These are phyloP conservation scores for Apodemus speciosus DNA, from an alignment of 2,113 vertebrate species.

Conservation along the genomic window DNA sequence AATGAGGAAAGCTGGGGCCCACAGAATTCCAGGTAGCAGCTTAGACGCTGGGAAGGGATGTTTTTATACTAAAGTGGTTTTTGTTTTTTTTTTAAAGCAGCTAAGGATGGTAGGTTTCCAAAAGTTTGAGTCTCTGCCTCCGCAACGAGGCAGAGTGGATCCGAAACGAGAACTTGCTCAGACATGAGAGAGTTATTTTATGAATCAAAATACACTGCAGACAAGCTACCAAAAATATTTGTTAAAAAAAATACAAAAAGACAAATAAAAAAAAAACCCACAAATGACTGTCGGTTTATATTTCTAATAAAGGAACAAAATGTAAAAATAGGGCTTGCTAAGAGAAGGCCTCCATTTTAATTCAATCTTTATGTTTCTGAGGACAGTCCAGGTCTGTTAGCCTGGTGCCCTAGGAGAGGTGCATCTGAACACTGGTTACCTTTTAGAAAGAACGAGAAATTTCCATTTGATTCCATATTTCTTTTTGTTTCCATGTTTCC, in stretches of 20 bases:
- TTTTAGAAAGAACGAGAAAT: neutral
- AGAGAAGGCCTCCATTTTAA: constrained; percentile 14
- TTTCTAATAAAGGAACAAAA: constrained; percentile 81
- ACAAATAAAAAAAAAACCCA: constrained; percentile 71
- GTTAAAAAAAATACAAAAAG: constrained; percentile 76
- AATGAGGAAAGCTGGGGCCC: neutral
- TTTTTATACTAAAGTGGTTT: constrained; percentile 64
- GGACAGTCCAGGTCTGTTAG: neutral
- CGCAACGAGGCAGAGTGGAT: constrained; percentile 1
- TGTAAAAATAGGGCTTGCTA: neutral
- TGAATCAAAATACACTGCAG: constrained; percentile 58
- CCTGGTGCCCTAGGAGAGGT: constrained; percentile 28
- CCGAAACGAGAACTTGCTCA: neutral
- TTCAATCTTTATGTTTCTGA: neutral
- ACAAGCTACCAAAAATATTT: constrained; percentile 85
- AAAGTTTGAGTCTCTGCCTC: neutral
- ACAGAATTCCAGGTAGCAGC: constrained; percentile 21
- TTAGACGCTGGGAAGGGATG: constrained; percentile 75
- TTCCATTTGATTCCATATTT: neutral
- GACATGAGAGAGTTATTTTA: constrained; percentile 52
- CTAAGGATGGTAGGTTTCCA: neutral
- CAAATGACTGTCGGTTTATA: constrained; percentile 70
- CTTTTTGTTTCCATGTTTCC: constrained; percentile 1
- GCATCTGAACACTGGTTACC: neutral
- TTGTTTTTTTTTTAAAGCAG: neutral